A percentile compares a stretch with the other conserved stretches of the same genome.
Conservation (phyloP, 2,888 invertebrate species). For the Brachyptera putata region DNA sequence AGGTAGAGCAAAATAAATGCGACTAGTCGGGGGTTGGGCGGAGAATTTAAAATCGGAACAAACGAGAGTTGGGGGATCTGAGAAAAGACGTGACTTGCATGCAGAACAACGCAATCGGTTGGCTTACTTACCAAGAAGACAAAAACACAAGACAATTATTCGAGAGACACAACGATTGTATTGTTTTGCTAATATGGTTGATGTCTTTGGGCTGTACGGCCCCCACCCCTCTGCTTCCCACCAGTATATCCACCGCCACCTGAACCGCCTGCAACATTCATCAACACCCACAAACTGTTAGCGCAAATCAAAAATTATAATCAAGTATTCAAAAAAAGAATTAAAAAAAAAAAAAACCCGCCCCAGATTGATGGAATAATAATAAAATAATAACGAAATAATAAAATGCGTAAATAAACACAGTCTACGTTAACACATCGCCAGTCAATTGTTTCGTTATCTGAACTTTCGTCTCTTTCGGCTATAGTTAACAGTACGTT, state of each 20-base stretch:
- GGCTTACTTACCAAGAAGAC: slow-evolving; percentile 36
- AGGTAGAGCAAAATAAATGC: slow-evolving; percentile 6
- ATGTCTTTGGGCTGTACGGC: slow-evolving; percentile 72
- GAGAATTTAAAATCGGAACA: too few species aligned
- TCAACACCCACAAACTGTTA: slow-evolving; percentile 26
- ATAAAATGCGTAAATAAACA: too few species aligned
- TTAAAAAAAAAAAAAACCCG: too few species aligned
- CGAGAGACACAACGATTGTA: slow-evolving; percentile 25
- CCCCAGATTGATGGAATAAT: too few species aligned
- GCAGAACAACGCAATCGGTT: background rate
- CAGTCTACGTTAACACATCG: too few species aligned
- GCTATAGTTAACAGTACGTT: too few species aligned
- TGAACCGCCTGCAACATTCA: slow-evolving; percentile 34
- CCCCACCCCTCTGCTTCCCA: slow-evolving; percentile 76
- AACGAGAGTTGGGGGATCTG: background rate
- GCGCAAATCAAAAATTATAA: too few species aligned
- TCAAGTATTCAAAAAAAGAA: too few species aligned
- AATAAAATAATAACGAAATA: too few species aligned
- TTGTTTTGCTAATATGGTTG: slow-evolving; percentile 69
- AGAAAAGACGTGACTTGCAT: background rate
- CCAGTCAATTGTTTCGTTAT: too few species aligned
- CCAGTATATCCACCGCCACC: slow-evolving; percentile 55
- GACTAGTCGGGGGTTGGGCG: background rate
- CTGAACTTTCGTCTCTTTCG: too few species aligned
- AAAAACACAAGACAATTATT: slow-evolving; percentile 31